Evolutionary conservation across 2,797 vertebrate genomes (phyloP).

Genomic region (Myotis findleyi): DNA sequence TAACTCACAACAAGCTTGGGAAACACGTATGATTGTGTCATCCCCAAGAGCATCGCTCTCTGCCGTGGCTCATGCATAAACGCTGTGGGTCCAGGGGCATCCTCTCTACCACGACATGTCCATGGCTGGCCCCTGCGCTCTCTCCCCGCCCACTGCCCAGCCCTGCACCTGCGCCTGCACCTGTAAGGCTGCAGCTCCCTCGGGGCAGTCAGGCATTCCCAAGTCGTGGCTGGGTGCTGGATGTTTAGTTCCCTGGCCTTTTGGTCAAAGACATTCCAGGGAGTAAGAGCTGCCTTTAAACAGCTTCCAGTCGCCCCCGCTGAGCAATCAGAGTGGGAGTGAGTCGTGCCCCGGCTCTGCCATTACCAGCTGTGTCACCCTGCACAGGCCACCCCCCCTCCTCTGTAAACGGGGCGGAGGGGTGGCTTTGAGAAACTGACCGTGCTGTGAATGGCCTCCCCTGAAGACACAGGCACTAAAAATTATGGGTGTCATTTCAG

Average conservation of each 20-base stretch:
- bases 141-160: neutral
- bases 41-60: neutral
- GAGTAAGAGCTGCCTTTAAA: constrained; percentile 66
- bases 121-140: neutral
- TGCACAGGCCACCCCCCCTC: neutral
- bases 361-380: neutral
- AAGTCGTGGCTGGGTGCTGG: neutral
- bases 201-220: constrained; percentile 48
- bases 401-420: neutral
- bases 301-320: constrained; percentile 29
- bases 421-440: neutral
- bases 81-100: neutral
- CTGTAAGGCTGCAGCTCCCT: neutral
- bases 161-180: constrained; percentile 41
- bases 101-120: too few relatives aligned
- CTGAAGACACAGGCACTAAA: neutral
- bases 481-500: neutral
- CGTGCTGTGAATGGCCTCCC: neutral
- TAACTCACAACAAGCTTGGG: neutral
- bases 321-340: neutral
- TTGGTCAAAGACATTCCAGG: constrained; percentile 58
- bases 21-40: neutral
- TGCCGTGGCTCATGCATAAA: neutral
- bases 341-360: neutral
- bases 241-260: constrained; percentile 63